Evolutionary conservation across 2,797 vertebrate species (phyloP), one percentile per base, ranked within the genome.

Genomic region (Molossus molossus): DNA sequence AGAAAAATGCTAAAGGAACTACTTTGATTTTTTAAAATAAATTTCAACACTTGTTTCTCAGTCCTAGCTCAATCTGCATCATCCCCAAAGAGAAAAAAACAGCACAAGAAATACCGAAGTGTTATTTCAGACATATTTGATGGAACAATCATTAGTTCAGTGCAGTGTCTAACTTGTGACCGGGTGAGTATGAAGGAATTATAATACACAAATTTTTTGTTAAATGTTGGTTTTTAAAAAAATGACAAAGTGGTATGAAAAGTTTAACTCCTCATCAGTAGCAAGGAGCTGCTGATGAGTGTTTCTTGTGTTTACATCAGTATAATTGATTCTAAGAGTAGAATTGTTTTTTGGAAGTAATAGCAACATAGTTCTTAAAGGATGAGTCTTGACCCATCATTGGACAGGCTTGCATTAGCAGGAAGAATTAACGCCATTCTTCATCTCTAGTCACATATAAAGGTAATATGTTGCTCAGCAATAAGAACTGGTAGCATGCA

Each of bases 111-210:
- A 97, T 99, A 99, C 97, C 99, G 98, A 98, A 99, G 99, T 75
- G 99, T 99, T 90, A 99, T 99, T 97, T 99, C 99, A 6, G 99
- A 99, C 73, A 99, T 99, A 97, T 99, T 99, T 67, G 99, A 99
- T 86, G 99, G 99, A 79, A 99, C 99, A 90, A 99, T 99, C 80
- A 98, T 99, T 98, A 99, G 99, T 98, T 99, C 99, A 7, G 99
- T 99, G 57, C 99, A 99, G 98, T 99, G 99, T 98, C 98, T 99
- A 98, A 99, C 99, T 87, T 99, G 99, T 93, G 99, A 99, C 98
- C 98, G 99, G 99, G 99, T 99, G 95, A 99, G 99, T 98, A 90
- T 84, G 96, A 69, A 27, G 20, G 81, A 55, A 45, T 86, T 94
- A 21, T 7, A 48, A 90, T n/a, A 17, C 57, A 73, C 37, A 88